Base-by-base conservation (phyloP, 1,140 invertebrate species). In the Drosophila bifasciata region DNA sequence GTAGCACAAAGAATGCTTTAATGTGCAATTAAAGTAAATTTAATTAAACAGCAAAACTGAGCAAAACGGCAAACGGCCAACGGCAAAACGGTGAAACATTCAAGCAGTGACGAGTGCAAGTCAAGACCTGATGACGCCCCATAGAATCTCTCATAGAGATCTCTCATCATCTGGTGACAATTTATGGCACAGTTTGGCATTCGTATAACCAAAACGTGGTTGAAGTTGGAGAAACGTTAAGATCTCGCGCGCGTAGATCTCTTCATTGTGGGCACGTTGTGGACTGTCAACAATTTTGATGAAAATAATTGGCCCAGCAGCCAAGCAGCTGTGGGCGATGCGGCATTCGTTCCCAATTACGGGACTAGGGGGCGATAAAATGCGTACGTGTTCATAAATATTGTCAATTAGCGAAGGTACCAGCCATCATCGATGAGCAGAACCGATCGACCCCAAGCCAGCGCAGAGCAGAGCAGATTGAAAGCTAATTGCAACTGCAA, bases 351-450 rank as follows among this genome's bases (percentile, higher is more conserved):
- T 36, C 15, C 81, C 81, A 86, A 86, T 88, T 88, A 86, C 36
- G 80, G 73, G 50, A 62, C 61, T 51, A n/a, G 71, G 74, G 69
- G 78, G 83, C 83, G 83, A 88, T 80, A 86, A 83, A 88, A 88
- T 86, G 86, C 59, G 80, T 89, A 89, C 85, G 86, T 89, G 86
- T 90, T 89, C 86, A 89, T 89, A 89, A 89, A 89, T 89, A 89
- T 86, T 89, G 86, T 90, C 86, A 89, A 89, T 89, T 89, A 89
- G 83, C 67, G 62, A 76, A 61, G 63, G 49, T 13, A 43, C 52
- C 69, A 72, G 45, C 63, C 75, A 60, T 52, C 71, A 60, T 64
- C 58, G 73, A 68, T 52, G 73, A 46, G 70, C 53, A 48, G 73
- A 75, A 55, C 23, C 59, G 56, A 55, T 36, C 32, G 32, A 36